Evolutionary conservation across 2,797 vertebrate genomes (phyloP).

Genomic region (Pipistrellus kuhlii): DNA sequence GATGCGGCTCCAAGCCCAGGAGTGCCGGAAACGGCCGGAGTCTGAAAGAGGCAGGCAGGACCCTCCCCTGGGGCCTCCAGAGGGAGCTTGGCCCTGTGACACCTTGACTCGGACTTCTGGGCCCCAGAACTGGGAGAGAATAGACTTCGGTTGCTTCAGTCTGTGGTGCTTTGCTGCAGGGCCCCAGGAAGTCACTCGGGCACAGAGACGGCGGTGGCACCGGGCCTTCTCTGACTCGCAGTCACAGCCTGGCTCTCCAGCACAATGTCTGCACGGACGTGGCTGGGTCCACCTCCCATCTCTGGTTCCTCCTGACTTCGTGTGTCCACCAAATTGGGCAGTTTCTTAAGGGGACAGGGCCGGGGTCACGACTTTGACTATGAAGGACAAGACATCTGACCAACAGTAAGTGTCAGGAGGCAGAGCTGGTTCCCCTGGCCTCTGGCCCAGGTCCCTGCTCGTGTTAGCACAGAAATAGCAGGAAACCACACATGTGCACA

Average conservation of each 20-base stretch:
- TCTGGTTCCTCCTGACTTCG: background rate
- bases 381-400: background rate
- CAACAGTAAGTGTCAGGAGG: fast-evolving
- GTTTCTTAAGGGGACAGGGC: background rate
- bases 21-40: background rate
- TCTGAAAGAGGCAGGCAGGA: background rate
- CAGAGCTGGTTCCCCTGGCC: background rate
- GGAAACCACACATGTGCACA: background rate
- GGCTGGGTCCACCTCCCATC: background rate
- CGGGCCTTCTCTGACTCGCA: background rate
- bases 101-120: background rate
- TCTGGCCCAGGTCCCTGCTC: background rate
- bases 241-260: background rate
- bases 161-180: background rate
- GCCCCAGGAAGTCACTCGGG: background rate
- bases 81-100: background rate
- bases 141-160: background rate
- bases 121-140: background rate
- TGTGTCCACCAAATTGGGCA: background rate
- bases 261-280: background rate
- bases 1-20: background rate
- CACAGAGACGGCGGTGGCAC: background rate
- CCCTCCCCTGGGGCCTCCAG: background rate
- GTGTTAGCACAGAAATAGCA: background rate
- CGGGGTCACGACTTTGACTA: background rate